A percentile compares a stretch with the other conserved stretches of the same genome.
These are phyloP conservation scores for Pegoplata infirma DNA, from an alignment of 2,888 invertebrate genomes.

Conservation along the genomic window DNA sequence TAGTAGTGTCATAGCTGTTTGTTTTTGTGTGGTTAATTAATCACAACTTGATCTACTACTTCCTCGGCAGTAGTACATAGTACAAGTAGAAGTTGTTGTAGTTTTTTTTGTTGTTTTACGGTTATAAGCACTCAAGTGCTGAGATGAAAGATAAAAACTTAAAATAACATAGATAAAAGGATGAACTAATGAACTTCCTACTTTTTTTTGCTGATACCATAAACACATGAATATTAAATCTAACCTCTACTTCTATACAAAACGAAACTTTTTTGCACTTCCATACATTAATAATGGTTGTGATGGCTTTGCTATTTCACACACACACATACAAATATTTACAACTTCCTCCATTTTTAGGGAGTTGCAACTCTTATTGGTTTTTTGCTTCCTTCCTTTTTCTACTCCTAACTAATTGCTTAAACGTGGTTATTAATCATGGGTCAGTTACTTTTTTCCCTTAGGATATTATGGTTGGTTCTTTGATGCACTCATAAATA, in stretches of 20 bases:
- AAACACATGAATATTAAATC: conserved; percentile 45
- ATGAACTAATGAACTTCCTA: conserved; percentile 45
- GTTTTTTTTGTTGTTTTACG: conserved; percentile 33
- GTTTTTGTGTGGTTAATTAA: conserved; percentile 68
- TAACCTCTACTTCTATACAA: not conserved
- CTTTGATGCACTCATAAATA: no score
- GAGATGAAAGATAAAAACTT: conserved; percentile 44
- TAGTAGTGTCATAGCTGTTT: conserved; percentile 34
- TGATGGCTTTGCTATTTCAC: no score
- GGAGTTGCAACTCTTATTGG: conserved; percentile 3
- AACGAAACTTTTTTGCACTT: not conserved
- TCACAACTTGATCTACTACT: conserved; percentile 64
- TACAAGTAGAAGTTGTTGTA: no score
- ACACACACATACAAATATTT: no score
- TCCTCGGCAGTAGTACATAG: not conserved
- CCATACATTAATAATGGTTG: not conserved
- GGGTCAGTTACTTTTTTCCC: conserved; percentile 46
- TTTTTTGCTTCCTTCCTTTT: not conserved
- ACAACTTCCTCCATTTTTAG: not conserved
- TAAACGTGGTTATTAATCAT: conserved; percentile 58
- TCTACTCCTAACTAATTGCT: conserved; percentile 55
- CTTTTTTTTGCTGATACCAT: not conserved
- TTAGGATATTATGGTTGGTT: conserved; percentile 23
- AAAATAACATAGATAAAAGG: conserved; percentile 36
- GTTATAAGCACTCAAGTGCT: conserved; percentile 38